A percentile compares a stretch with the other conserved stretches of the same genome.
Conservation (phyloP, 2,797 vertebrate genomes). For the Sebastes hopkinsi region DNA sequence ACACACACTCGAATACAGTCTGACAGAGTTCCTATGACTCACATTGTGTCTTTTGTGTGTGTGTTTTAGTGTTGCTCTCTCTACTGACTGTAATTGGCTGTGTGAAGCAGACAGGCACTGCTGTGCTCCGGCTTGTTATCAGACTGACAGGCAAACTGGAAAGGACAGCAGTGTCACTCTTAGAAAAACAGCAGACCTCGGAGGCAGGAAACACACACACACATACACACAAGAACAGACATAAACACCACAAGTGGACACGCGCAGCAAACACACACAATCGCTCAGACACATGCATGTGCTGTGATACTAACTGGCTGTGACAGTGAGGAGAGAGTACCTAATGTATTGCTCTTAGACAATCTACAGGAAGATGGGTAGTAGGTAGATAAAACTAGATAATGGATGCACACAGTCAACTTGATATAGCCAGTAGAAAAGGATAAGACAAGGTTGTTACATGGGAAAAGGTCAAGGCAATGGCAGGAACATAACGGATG, state of each 20-base stretch:
- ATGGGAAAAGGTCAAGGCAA: constrained; percentile 40
- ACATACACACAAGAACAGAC: constrained; percentile 1
- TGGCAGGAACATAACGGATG: neutral
- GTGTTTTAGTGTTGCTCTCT: constrained; percentile 19
- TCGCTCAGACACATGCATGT: neutral
- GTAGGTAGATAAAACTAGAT: constrained; percentile 27
- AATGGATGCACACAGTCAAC: constrained; percentile 17
- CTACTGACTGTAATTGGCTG: constrained; percentile 58
- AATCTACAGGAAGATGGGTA: constrained; percentile 18
- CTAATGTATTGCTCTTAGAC: constrained; percentile 35
- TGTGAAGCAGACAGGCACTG: constrained; percentile 37
- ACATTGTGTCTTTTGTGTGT: neutral
- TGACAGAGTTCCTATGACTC: constrained; percentile 11
- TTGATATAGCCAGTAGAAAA: constrained; percentile 17
- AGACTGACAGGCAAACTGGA: constrained; percentile 54
- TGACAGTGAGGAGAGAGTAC: constrained; percentile 30
- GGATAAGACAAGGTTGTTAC: constrained; percentile 3
- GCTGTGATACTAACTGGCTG: constrained; percentile 21
- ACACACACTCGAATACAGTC: neutral
- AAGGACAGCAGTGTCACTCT: constrained; percentile 52
- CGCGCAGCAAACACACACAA: neutral
- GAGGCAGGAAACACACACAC: constrained; percentile 27
- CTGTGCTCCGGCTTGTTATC: constrained; percentile 53
- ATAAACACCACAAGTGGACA: constrained; percentile 10
- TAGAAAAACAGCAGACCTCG: constrained; percentile 25